Evolutionary conservation across 2,888 invertebrate genomes (phyloP).

Genomic region (Pachydiplax longipennis): DNA sequence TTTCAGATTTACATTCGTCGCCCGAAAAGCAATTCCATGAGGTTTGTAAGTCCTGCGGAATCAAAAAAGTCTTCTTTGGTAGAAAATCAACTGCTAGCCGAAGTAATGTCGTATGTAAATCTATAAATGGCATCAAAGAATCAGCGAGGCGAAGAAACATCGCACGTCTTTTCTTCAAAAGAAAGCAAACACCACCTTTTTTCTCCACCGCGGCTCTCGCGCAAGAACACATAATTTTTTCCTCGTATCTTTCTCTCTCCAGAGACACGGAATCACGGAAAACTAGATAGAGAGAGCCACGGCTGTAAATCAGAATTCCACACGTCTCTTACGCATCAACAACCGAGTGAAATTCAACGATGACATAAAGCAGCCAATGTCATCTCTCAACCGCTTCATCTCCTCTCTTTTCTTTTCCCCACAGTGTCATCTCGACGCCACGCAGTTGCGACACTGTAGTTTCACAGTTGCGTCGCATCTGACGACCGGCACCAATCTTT

Average conservation of each 20-base stretch:
- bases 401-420: neutral
- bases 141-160: too few species aligned
- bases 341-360: neutral
- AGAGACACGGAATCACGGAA: neutral
- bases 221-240: neutral
- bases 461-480: too few species aligned
- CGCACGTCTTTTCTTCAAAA: neutral
- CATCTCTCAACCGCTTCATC: neutral
- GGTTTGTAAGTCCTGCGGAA: too few species aligned
- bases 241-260: neutral
- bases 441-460: too few species aligned
- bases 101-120: too few species aligned
- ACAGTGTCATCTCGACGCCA: neutral
- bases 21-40: too few species aligned
- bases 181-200: neutral
- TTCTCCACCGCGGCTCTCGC: neutral
- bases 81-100: too few species aligned
- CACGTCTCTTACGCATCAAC: neutral
- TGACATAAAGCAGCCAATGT: neutral
- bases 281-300: neutral
- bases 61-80: too few species aligned
- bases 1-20: too few species aligned
- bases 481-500: too few species aligned
- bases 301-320: neutral
- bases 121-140: too few species aligned